A percentile compares a stretch with the other conserved stretches of the same genome.
These are phyloP conservation scores for Armadillidium nasatum DNA, from an alignment of 1,140 invertebrate genomes.

Conservation along the genomic window DNA sequence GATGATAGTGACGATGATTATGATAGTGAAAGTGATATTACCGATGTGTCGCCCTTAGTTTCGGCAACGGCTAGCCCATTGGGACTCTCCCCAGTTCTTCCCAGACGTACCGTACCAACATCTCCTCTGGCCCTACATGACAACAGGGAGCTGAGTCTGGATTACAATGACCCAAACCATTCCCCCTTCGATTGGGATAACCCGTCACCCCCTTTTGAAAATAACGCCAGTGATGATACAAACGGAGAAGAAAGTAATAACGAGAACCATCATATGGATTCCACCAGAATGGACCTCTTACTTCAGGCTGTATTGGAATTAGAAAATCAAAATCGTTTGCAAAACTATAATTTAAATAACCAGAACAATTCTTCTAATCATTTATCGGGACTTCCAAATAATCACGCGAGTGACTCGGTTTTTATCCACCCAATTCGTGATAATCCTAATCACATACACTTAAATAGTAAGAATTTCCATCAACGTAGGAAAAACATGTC, in stretches of 20 bases:
- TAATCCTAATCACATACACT: slow-evolving; percentile 41
- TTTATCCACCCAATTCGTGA: slow-evolving; percentile 38
- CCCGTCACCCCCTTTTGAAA: not conserved
- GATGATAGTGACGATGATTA: slow-evolving; percentile 37
- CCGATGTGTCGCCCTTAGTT: slow-evolving; percentile 42
- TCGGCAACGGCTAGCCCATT: slow-evolving; percentile 40
- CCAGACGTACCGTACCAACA: slow-evolving; percentile 30
- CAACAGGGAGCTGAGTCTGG: slow-evolving; percentile 33
- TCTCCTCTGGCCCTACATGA: slow-evolving; percentile 39
- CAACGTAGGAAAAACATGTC: slow-evolving; percentile 52
- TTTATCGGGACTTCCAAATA: not conserved
- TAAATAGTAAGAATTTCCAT: slow-evolving; percentile 22
- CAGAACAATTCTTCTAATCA: not conserved
- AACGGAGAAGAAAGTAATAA: slow-evolving; percentile 11
- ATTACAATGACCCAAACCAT: not conserved
- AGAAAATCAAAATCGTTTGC: not conserved
- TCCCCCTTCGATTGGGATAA: slow-evolving; percentile 21
- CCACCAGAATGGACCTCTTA: not conserved
- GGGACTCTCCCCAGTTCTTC: slow-evolving; percentile 41
- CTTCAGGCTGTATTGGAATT: not conserved
- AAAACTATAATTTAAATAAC: not conserved
- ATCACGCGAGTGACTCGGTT: slow-evolving; percentile 12
- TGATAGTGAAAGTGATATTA: slow-evolving; percentile 42
- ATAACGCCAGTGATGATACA: slow-evolving; percentile 20
- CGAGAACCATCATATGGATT: not conserved